Conservation (phyloP, 2,888 invertebrate genomes). For the Dendrolimus pini region DNA sequence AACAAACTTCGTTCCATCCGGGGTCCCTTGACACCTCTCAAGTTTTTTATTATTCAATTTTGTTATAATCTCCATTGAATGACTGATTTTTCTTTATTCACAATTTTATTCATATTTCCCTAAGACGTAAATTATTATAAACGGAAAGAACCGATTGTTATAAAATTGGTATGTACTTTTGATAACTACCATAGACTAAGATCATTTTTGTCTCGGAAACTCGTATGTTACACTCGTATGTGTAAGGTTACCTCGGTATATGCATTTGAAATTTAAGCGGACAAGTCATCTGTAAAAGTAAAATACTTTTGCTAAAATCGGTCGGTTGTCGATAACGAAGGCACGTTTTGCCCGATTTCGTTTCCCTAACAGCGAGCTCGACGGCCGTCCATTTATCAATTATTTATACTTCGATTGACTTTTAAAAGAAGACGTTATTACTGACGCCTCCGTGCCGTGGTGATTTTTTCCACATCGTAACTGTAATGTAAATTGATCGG, state of each 20-base stretch:
- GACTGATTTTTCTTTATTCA: too few relatives aligned
- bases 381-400: constrained; percentile 46
- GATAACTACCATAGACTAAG: neutral
- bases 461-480: constrained; percentile 28
- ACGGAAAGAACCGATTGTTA: neutral
- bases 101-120: too few relatives aligned
- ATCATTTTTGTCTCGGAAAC: too few relatives aligned
- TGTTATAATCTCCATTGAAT: too few relatives aligned
- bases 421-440: neutral
- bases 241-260: too few relatives aligned
- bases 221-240: too few relatives aligned
- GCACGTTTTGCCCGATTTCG: constrained; percentile 51
- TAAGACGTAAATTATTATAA: neutral
- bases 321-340: constrained; percentile 39
- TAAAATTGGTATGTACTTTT: neutral
- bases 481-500: constrained; percentile 28
- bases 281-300: too few relatives aligned
- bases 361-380: constrained; percentile 44
- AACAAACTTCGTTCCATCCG: too few relatives aligned
- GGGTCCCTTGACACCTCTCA: too few relatives aligned
- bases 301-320: constrained; percentile 29
- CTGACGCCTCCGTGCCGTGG: constrained; percentile 15
- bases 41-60: too few relatives aligned
- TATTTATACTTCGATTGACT: constrained; percentile 43
- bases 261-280: too few relatives aligned